Base-by-base conservation (phyloP, 2,797 vertebrate species). In the Chelonia mydas region DNA sequence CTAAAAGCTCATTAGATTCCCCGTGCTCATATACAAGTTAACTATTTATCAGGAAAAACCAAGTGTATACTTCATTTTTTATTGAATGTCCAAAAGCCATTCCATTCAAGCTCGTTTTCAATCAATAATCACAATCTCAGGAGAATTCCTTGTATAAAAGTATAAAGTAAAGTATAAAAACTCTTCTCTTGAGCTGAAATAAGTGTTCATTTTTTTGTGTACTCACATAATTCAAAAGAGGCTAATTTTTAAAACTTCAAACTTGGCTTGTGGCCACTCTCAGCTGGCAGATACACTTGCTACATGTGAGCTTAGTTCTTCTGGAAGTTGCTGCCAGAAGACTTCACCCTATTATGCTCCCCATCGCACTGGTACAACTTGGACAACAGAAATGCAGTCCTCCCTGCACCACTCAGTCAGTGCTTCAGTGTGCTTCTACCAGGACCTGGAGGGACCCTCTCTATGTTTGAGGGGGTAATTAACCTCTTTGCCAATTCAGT, bases 201-300 rank as follows among this genome's bases (percentile, higher is more conserved):
- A 97, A 95, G 92, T 94, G 95, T 95, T 93, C 94, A 97, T 95
- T 97, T 97, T 93, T 90, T 95, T 95, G 96, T 97, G 93, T 94
- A 96, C 91, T 96, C 95, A 92, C 97, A 79, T 91, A 95, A 96
- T 97, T 97, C 96, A 97, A 97, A 97, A 97, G 95, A 95, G 95
- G 96, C 97, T 97, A 97, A 97, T 96, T 97, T 97, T 97, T 97
- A 97, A 97, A 96, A 97, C 95, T 95, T 97, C 95, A 93, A 81
- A 90, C 88, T 97, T 97, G 97, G 96, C 96, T 91, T 0, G 0
- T 90, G 94, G 95, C 95, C 93, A 84, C 93, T 87, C 92, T 97
- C 96, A 96, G 96, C 97, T 97, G 96, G 95, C 95, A 96, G 96
- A 94, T 96, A 76, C 92, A 68, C 94, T 94, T 95, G 86, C 96